Conservation (phyloP, 2,113 vertebrate genomes). For the Spea multiplicata region DNA sequence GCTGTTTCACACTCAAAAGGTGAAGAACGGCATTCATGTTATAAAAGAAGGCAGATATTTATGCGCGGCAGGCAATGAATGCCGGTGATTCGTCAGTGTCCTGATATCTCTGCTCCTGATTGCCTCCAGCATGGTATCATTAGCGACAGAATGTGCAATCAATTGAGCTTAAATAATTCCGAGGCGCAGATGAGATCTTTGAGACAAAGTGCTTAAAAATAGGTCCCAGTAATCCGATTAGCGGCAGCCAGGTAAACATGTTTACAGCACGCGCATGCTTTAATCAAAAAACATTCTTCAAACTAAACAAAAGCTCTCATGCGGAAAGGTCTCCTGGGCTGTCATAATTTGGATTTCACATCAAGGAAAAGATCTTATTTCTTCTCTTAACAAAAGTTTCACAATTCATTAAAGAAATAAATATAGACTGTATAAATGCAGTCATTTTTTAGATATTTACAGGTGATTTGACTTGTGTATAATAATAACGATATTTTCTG, state of each 20-base stretch:
- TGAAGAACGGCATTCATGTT: too few species aligned
- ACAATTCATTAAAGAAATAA: background rate
- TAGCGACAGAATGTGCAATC: slow-evolving; percentile 36
- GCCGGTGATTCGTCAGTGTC: background rate
- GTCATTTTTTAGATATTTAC: too few species aligned
- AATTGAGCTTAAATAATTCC: slow-evolving; percentile 27
- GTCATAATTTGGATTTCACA: slow-evolving; percentile 1
- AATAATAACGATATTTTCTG: too few species aligned
- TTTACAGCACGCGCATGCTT: slow-evolving; percentile 7
- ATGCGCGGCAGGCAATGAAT: background rate
- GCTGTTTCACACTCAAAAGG: too few species aligned
- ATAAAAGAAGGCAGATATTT: too few species aligned
- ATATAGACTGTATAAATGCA: background rate
- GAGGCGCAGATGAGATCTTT: slow-evolving; percentile 24
- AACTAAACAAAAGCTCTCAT: background rate
- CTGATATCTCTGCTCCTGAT: background rate
- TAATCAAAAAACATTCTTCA: background rate
- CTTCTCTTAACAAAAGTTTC: background rate
- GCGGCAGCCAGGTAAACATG: slow-evolving; percentile 29
- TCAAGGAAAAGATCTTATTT: background rate
- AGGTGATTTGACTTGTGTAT: too few species aligned
- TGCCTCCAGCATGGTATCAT: slow-evolving; percentile 34
- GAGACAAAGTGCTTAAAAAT: slow-evolving; percentile 18
- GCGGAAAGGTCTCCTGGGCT: background rate
- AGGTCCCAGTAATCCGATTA: slow-evolving; percentile 27